Base-by-base conservation (phyloP, 2,797 vertebrate species). In the Hydrophis major region DNA sequence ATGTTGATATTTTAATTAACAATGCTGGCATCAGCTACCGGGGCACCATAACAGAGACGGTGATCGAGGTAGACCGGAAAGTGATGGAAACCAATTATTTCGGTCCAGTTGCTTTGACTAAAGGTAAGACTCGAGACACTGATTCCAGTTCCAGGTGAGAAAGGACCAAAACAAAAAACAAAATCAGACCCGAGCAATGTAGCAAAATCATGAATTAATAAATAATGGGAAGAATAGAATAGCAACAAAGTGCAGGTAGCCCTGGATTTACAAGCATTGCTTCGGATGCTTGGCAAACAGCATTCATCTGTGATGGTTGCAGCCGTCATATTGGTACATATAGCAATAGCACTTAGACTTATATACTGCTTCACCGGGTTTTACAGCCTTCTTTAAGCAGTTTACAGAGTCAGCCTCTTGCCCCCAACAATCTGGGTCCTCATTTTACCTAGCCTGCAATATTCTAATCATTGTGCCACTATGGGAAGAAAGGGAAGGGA, bases 61-160 rank as follows among this genome's bases (percentile, higher is more conserved):
- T 97, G 25, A 88, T 98, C 27, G 98, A 98, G 0, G 99, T 99
- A 94, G 99, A 99, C 94, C 98, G 98, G 94, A 98, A 98, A 63
- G 98, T 99, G 92, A 99, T 99, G 99, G 99, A 99, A 94, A 99
- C 98, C 42, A 99, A 99, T 97, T 99, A 99, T 96, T 99, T 99
- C 93, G 99, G 99, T 37, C 98, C 99, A 0, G n/a, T 99, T n/a
- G 98, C 98, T 95, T 97, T 99, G 55, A 99, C 99, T 3, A 99
- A 99, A 98, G 99, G 99, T 99, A 96, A 86, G 4, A 1, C n/a
- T 25, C 28, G 12, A 4, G 8, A 25, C 10, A 0, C 2, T 0
- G 59, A 32, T 18, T 83, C 4, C 13, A 12, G 4, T 83, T 47
- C 20, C 37, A 83, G 74, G 74, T 83, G 74, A 83, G 37, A 83